phyloP scores from a whole-genome alignment of 2,888 invertebrate species.

The Caenorhabditis angaria region DNA sequence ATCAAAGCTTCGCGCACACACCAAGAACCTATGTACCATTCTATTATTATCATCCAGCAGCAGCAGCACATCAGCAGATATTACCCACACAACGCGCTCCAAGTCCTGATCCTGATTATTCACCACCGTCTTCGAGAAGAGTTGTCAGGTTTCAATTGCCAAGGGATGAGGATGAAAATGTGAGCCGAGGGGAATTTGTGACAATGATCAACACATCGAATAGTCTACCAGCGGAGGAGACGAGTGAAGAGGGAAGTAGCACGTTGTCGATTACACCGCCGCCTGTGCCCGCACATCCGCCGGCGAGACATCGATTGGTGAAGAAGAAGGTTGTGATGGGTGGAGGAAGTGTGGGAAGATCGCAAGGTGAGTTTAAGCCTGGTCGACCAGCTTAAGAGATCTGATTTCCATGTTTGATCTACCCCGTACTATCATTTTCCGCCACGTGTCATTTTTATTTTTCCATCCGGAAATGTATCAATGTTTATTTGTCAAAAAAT shows the following conservation, averaged over 20 bases:
- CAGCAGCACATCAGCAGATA: slow-evolving; percentile 9
- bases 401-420: too few relatives aligned
- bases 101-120: slow-evolving; percentile 55
- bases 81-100: slow-evolving; percentile 31
- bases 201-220: slow-evolving; percentile 15
- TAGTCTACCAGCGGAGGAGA: slow-evolving; percentile 12
- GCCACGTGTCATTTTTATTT: too few relatives aligned
- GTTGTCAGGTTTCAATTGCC: slow-evolving; percentile 47
- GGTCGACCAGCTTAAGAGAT: too few relatives aligned
- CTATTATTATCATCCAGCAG: slow-evolving; percentile 36
- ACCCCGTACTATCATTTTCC: too few relatives aligned
- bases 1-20: background rate
- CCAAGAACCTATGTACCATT: slow-evolving; percentile 9
- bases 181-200: slow-evolving; percentile 36
- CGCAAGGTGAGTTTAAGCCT: too few relatives aligned
- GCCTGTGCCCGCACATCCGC: slow-evolving; percentile 45
- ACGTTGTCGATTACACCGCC: slow-evolving; percentile 36
- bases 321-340: slow-evolving; percentile 10
- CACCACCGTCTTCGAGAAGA: slow-evolving; percentile 42
- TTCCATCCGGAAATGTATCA: too few relatives aligned
- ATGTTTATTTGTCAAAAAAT: too few relatives aligned
- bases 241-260: slow-evolving; percentile 23
- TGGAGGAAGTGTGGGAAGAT: background rate
- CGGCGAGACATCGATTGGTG: slow-evolving; percentile 41
- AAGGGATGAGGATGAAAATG: slow-evolving; percentile 10